These are phyloP conservation scores for Piaya cayana DNA, from an alignment of 2,113 vertebrate genomes.

Conservation along the genomic window DNA sequence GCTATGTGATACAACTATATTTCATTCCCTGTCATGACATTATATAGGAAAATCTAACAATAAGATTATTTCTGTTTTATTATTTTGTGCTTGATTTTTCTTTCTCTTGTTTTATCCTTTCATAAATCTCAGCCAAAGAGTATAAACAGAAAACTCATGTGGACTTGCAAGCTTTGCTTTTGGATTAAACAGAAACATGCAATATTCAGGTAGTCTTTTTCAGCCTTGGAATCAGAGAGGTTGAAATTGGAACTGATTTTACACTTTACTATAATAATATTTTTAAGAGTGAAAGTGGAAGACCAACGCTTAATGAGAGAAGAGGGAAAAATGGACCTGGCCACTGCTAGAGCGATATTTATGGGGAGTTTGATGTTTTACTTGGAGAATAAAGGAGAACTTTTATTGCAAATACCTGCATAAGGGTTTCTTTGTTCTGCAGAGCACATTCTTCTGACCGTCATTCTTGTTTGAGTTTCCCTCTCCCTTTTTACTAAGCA, in stretches of 20 bases:
- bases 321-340: neutral
- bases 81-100: conserved; percentile 10
- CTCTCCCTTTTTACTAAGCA: neutral
- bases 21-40: neutral
- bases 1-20: neutral
- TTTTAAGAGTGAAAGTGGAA: conserved; percentile 54
- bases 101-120: conserved; percentile 24
- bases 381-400: neutral
- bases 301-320: neutral
- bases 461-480: neutral
- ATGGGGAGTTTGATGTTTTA: neutral
- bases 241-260: conserved; percentile 60
- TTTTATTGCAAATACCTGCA: neutral
- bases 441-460: neutral
- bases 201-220: neutral
- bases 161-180: neutral
- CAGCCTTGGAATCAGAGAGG: neutral
- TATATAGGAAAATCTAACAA: neutral
- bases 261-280: conserved; percentile 5
- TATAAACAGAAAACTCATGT: neutral
- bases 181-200: conserved; percentile 8
- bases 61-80: neutral
- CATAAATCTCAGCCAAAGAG: neutral
- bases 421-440: conserved; percentile 22
- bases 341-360: neutral